Base-by-base conservation (phyloP, 2,797 vertebrate genomes). In the Huso huso region DNA sequence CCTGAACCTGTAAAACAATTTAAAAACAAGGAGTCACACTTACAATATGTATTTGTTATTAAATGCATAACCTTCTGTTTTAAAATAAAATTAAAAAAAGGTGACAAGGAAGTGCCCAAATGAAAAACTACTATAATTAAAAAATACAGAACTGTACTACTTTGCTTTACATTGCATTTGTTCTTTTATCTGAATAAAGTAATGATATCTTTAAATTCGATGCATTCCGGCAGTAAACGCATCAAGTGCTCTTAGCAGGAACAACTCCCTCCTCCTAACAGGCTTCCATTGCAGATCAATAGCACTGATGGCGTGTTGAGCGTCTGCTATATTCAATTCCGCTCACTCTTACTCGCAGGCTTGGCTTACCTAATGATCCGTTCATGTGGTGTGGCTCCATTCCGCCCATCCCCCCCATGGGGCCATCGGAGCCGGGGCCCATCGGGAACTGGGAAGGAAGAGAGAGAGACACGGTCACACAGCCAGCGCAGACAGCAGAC, bases 331-430 rank as follows among this genome's bases (percentile, higher is more conserved):
- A 66, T 48, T 59, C 23, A 66, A 59, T 63, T 62, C 18, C 11
- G 48, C 61, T 62, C 7, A n/a, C n/a, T 48, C 61, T 37, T 11
- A 62, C 9, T 37, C n/a, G 66, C 48, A 59, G 18, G 8, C 0
- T 23, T 1, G 0, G 1, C 86, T 94, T 90, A 97, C 96, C 95
- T 94, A 97, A 91, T 0, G 95, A 97, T 86, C 96, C 96, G 12
- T 98, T 99, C 94, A 99, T 97, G 92, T 99, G 96, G 84, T 98
- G 96, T 69, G 96, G 95, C 81, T 99, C 96, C 95, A 99, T 98
- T 76, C 95, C 95, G 0, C 94, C 93, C 96, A 99, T 97, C 73
- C 94, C 95, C 7, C 96, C 95, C 91, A 99, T 93, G 1, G 96
- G 96, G 73, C 96, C 96, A 1, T 99, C 96, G 0, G 96, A 96